These are phyloP conservation scores for Sciurus carolinensis DNA, from an alignment of 2,797 vertebrate genomes.

Conservation along the genomic window DNA sequence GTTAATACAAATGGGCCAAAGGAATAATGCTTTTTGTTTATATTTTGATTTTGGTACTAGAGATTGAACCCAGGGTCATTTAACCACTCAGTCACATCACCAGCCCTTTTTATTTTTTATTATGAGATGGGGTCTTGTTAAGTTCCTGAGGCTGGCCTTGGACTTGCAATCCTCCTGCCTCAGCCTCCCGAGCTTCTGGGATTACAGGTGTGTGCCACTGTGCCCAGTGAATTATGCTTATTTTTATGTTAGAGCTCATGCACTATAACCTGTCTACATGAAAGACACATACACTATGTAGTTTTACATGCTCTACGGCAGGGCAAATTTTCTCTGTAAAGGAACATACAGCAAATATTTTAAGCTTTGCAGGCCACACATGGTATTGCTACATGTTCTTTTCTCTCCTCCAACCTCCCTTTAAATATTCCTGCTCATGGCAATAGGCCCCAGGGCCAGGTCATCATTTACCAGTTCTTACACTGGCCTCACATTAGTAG, in stretches of 20 bases:
- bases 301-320: background rate
- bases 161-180: background rate
- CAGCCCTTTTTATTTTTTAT: background rate
- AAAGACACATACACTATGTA: background rate
- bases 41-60: no score
- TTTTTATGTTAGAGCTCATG: background rate
- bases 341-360: background rate
- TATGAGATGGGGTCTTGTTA: background rate
- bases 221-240: background rate
- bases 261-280: background rate
- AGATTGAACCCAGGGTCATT: no score
- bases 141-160: background rate
- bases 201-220: background rate
- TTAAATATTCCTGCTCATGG: conserved; percentile 34
- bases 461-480: conserved; percentile 1
- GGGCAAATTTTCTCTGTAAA: background rate
- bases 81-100: no score
- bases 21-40: background rate
- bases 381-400: background rate
- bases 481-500: background rate
- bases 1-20: conserved; percentile 7
- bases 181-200: background rate
- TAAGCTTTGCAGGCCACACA: conserved; percentile 1
- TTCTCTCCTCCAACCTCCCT: background rate
- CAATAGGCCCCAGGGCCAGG: background rate